Conservation (phyloP, 2,888 invertebrate species). For the Aspidapion aeneum region DNA sequence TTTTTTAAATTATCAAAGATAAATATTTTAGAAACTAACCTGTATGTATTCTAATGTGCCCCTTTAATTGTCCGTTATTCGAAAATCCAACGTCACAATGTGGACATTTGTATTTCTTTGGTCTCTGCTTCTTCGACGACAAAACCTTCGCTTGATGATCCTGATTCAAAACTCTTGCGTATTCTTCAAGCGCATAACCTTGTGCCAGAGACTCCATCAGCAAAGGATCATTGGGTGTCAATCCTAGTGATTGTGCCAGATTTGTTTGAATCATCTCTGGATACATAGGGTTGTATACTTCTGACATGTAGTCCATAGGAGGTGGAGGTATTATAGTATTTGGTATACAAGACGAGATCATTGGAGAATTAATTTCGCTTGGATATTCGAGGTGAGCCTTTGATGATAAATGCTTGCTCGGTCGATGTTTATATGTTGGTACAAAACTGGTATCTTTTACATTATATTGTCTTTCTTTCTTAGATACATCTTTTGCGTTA, state of each 20-base stretch:
- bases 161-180: conserved; percentile 65
- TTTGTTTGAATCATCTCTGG: conserved; percentile 30
- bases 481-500: background rate
- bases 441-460: conserved; percentile 23
- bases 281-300: conserved; percentile 29
- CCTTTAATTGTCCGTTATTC: conserved; percentile 90
- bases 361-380: background rate
- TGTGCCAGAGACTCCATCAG: conserved; percentile 43
- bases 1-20: too few relatives aligned
- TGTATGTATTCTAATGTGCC: conserved; percentile 88
- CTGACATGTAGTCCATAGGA: conserved; percentile 17
- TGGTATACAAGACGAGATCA: background rate
- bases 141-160: conserved; percentile 66
- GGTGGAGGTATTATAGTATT: background rate
- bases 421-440: conserved; percentile 18
- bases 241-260: conserved; percentile 33
- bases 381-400: background rate
- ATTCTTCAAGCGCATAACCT: conserved; percentile 63
- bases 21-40: too few relatives aligned
- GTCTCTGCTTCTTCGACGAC: conserved; percentile 71
- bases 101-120: conserved; percentile 88
- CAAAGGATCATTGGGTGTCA: conserved; percentile 37
- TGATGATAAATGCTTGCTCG: background rate
- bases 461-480: background rate
- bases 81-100: conserved; percentile 89